Conservation (phyloP, 2,113 vertebrate genomes). For the Anthoscopus minutus region DNA sequence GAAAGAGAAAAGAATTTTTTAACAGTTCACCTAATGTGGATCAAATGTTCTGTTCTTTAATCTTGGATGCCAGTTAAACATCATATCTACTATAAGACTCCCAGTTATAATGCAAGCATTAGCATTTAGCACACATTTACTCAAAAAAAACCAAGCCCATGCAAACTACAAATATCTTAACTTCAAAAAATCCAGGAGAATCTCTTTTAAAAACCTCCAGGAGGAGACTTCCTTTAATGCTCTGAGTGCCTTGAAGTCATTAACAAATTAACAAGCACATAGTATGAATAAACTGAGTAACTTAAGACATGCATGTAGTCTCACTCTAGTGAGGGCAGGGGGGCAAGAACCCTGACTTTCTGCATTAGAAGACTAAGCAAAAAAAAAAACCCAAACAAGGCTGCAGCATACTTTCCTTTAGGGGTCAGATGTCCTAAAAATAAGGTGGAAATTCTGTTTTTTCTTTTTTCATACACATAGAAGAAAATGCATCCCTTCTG, state of each 20-base stretch:
- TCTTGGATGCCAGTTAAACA: not conserved
- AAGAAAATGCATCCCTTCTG: not conserved
- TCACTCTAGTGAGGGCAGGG: not conserved
- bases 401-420: not conserved
- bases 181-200: slow-evolving; percentile 8
- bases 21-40: not conserved
- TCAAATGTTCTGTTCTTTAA: not conserved
- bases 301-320: not conserved
- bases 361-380: not conserved
- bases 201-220: not conserved
- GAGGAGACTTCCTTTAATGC: slow-evolving; percentile 10
- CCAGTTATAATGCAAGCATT: not conserved
- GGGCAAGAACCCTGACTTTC: not conserved
- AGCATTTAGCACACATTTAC: slow-evolving; percentile 13
- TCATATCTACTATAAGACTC: not conserved
- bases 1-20: not conserved
- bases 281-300: not conserved
- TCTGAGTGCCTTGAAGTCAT: not conserved
- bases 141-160: not conserved
- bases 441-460: not conserved
- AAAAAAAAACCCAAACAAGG: not conserved
- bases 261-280: not conserved
- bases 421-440: not conserved
- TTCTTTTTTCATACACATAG: not conserved
- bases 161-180: slow-evolving; percentile 2